Conservation (phyloP, 2,888 invertebrate species). For the Eurytoma californica region DNA sequence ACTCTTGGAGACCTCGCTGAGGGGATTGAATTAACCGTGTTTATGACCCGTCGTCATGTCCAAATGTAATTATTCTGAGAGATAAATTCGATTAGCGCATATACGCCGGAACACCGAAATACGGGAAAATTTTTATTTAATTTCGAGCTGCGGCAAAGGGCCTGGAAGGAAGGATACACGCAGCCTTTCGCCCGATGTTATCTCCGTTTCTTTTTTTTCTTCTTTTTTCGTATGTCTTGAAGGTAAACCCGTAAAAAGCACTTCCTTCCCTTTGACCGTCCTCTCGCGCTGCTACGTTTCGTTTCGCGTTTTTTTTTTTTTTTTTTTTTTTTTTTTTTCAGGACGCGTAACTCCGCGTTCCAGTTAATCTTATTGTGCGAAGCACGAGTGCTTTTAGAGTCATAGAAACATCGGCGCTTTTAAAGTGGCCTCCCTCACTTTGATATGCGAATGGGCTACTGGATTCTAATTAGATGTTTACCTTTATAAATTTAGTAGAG, state of each 20-base stretch:
- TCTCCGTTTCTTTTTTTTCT: neutral
- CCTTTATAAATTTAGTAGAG: constrained; percentile 17
- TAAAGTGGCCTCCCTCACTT: constrained; percentile 29
- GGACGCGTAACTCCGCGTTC: constrained; percentile 20
- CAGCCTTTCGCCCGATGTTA: constrained; percentile 14
- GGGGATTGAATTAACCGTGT: no score
- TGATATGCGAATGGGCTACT: constrained; percentile 37
- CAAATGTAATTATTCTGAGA: no score
- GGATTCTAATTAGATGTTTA: constrained; percentile 39
- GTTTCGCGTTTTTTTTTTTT: neutral
- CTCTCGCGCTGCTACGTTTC: neutral
- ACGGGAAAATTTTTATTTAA: constrained; percentile 16
- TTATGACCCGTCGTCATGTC: no score
- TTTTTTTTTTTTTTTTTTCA: constrained; percentile 11
- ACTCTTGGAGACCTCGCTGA: no score
- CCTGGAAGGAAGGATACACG: neutral
- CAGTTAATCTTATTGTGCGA: constrained; percentile 48
- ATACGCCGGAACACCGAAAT: neutral
- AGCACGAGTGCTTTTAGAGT: constrained; percentile 35
- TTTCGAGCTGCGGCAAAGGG: neutral
- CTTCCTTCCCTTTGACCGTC: constrained; percentile 35
- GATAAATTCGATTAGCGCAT: no score
- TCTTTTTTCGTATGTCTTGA: constrained; percentile 17
- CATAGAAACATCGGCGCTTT: constrained; percentile 47
- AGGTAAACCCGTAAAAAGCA: constrained; percentile 39